A percentile compares a stretch with the other conserved stretches of the same genome.
phyloP scores from a whole-genome alignment of 2,888 invertebrate genomes.

The Nudaria mundana region DNA sequence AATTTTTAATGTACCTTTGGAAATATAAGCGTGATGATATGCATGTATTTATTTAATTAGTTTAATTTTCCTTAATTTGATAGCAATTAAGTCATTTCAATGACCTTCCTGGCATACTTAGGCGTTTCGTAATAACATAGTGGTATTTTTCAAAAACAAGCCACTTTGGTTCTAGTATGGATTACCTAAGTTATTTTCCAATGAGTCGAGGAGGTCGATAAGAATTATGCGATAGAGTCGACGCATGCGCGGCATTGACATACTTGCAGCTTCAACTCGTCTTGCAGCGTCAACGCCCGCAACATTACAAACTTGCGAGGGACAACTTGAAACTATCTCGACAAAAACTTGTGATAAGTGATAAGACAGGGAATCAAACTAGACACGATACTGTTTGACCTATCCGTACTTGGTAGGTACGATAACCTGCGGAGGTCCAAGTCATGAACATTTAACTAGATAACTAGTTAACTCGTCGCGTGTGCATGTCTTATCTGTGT shows the following conservation, averaged over 20 bases:
- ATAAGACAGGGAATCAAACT: constrained; percentile 12
- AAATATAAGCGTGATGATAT: no score
- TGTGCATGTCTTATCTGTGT: no score
- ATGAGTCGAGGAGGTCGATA: constrained; percentile 70
- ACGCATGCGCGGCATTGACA: constrained; percentile 71
- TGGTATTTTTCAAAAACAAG: constrained; percentile 5
- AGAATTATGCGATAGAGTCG: constrained; percentile 63
- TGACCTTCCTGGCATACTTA: not conserved
- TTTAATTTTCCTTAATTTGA: no score
- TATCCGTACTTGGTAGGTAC: no score
- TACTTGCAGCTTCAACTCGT: constrained; percentile 59
- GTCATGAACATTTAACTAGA: no score
- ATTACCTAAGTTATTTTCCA: constrained; percentile 47
- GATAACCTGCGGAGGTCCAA: no score
- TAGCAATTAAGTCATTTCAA: constrained; percentile 2
- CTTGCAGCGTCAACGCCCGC: constrained; percentile 41
- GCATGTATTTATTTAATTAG: no score
- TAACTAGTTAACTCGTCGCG: no score
- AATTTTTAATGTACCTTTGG: no score
- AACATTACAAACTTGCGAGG: constrained; percentile 28
- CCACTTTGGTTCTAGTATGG: constrained; percentile 16
- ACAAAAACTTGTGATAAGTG: constrained; percentile 3
- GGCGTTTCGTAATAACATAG: not conserved
- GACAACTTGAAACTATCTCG: constrained; percentile 18
- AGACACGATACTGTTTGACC: no score